Evolutionary conservation across 2,113 vertebrate genomes (phyloP).

Genomic region (Corydoras maculifer): DNA sequence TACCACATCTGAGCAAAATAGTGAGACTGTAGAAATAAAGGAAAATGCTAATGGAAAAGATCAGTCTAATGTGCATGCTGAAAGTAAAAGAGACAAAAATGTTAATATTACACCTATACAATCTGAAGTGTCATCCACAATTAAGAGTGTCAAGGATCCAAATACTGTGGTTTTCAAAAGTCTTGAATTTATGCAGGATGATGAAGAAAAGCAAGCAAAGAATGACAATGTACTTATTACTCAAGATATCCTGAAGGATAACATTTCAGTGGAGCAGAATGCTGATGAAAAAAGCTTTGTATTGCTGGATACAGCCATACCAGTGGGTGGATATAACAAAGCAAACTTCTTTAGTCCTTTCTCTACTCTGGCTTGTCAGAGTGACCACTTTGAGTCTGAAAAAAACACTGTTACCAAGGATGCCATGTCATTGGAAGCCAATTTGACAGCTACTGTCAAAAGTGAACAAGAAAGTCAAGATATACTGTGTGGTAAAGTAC

Average conservation of each 20-base stretch:
- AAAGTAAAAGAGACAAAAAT: no score
- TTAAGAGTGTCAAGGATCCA: slow-evolving; percentile 6
- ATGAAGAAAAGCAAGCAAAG: slow-evolving; percentile 5
- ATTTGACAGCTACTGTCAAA: slow-evolving; percentile 6
- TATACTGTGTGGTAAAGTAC: slow-evolving; percentile 3
- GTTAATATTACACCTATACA: neutral
- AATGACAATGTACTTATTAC: slow-evolving; percentile 26
- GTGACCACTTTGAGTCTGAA: slow-evolving; percentile 11
- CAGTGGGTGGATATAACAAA: slow-evolving; percentile 30
- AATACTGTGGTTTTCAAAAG: slow-evolving; percentile 6
- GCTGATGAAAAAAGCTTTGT: slow-evolving; percentile 15
- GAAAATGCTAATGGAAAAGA: no score
- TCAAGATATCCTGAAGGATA: neutral
- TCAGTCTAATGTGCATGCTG: no score
- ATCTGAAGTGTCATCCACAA: slow-evolving; percentile 5
- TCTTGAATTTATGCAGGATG: slow-evolving; percentile 4
- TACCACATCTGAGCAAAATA: no score
- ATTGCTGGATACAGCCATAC: slow-evolving; percentile 11
- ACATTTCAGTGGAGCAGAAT: slow-evolving; percentile 2
- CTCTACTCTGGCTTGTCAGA: slow-evolving; percentile 26
- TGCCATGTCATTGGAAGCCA: slow-evolving; percentile 5
- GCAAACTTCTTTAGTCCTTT: slow-evolving; percentile 22
- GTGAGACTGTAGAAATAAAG: no score
- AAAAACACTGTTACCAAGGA: slow-evolving; percentile 23
- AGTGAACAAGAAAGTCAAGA: slow-evolving; percentile 15